Base-by-base conservation (phyloP, 2,797 vertebrate genomes). In the Halcyon leucocephala region DNA sequence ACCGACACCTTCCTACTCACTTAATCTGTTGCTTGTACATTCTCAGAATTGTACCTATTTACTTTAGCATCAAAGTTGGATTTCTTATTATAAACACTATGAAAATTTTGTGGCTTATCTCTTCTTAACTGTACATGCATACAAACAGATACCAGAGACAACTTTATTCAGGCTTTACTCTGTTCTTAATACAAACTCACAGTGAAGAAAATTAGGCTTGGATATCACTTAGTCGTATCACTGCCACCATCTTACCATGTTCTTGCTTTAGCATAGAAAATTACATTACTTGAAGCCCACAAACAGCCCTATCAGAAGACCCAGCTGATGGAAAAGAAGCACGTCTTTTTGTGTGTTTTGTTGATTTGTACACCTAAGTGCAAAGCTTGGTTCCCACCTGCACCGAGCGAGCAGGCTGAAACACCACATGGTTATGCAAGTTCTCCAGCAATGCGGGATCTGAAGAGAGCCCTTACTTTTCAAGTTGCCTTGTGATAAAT, bases 1-100 rank as follows among this genome's bases (percentile, higher is more conserved):
- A 93, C 52, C 0, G 10, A 84, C 95, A 95, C 93, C 91, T 94
- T 94, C 96, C 96, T 92, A 96, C 96, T 96, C 91, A 64, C 91
- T 91, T 91, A 93, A 95, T 96, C 91, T 96, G 94, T 82, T 96
- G 85, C 94, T 86, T 85, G 28, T 66, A 72, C 12, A 9, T 93
- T 82, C 89, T 91, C 87, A 83, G 79, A 96, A 90, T 66, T 62
- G 12, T 52, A 90, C 64, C 91, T 52, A 66, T 89, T 91, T 67
- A 89, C 72, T 95, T 93, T 79, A 95, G 77, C 77, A 84, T 60
- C 80, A 73, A 62, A 88, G 86, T 80, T 91, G 54, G 69, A 82
- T 89, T 95, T 91, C 69, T 93, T 86, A 88, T 91, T 89, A 94
- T 80, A 96, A 96, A 96, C 54, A 90, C 55, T 33, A 72, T 7